phyloP scores from a whole-genome alignment of 1,140 invertebrate species.

The Papilio polytes region DNA sequence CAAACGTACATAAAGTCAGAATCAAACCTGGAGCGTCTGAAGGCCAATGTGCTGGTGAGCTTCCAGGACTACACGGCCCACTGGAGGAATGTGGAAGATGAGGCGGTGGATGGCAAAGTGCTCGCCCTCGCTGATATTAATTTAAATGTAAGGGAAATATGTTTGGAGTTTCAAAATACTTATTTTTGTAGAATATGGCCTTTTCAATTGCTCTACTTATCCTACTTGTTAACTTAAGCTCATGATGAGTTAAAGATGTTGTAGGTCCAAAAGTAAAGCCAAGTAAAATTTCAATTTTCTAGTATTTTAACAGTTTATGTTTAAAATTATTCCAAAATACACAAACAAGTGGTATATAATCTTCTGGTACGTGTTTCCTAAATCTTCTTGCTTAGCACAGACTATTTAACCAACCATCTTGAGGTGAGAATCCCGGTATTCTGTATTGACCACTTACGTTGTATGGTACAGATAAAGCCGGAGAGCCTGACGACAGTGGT shows the following conservation, averaged over 20 bases:
- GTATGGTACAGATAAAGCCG: conserved; percentile 83
- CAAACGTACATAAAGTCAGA: conserved; percentile 74
- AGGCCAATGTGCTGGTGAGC: conserved; percentile 54
- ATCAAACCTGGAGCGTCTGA: conserved; percentile 60
- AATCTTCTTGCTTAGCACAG: too few species aligned
- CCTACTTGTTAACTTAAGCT: too few species aligned
- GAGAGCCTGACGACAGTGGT: conserved; percentile 89
- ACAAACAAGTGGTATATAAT: not conserved
- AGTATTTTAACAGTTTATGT: too few species aligned
- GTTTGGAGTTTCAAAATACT: not conserved
- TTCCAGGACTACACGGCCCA: conserved; percentile 67
- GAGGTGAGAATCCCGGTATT: not conserved
- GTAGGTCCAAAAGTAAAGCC: too few species aligned
- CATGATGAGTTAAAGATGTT: too few species aligned
- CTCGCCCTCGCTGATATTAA: conserved; percentile 68
- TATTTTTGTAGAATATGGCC: too few species aligned
- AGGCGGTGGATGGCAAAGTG: conserved; percentile 49
- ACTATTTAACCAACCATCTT: not conserved
- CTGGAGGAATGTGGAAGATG: conserved; percentile 65
- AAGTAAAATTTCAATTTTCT: too few species aligned
- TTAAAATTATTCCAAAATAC: too few species aligned
- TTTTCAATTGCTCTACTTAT: too few species aligned
- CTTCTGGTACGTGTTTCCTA: not conserved
- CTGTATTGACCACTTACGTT: not conserved
- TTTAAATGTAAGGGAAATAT: conserved; percentile 49